Conservation (phyloP, 30 jellyfish, hydroid and myxozoan genomes). For the Aurelia sp. region DNA sequence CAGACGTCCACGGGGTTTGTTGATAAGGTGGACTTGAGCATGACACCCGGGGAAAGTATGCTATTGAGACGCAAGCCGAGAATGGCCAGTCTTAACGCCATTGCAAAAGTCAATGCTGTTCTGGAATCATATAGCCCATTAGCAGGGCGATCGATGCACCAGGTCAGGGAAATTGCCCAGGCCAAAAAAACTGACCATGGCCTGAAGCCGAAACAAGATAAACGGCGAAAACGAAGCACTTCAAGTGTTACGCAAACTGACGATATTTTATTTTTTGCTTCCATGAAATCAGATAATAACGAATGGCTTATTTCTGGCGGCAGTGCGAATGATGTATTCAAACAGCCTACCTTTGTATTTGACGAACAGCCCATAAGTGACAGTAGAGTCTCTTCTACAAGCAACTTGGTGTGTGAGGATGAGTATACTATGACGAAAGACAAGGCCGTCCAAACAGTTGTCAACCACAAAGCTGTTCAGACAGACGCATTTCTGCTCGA, state of each 20-base stretch:
- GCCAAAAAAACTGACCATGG: conserved; percentile 2
- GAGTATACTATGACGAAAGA: conserved; percentile 62
- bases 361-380: conserved; percentile 75
- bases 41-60: conserved; percentile 34
- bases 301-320: conserved; percentile 56
- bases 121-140: conserved; percentile 73
- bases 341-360: not conserved
- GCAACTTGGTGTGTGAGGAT: conserved; percentile 52
- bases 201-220: conserved; percentile 28
- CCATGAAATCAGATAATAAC: conserved; percentile 34
- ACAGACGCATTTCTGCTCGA: conserved; percentile 67
- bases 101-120: conserved; percentile 98
- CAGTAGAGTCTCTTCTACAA: conserved; percentile 80
- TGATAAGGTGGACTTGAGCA: conserved; percentile 55
- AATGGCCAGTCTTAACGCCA: conserved; percentile 97
- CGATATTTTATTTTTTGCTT: conserved; percentile 33
- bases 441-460: conserved; percentile 90
- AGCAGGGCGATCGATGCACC: conserved; percentile 46
- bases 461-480: conserved; percentile 88
- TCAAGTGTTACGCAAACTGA: conserved; percentile 76
- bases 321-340: conserved; percentile 65
- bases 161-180: conserved; percentile 17
- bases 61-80: conserved; percentile 87
- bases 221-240: conserved; percentile 66
- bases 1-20: conserved; percentile 81